These are phyloP conservation scores for Phaenicophaeus curvirostris DNA, from an alignment of 2,797 vertebrate genomes.

Conservation along the genomic window DNA sequence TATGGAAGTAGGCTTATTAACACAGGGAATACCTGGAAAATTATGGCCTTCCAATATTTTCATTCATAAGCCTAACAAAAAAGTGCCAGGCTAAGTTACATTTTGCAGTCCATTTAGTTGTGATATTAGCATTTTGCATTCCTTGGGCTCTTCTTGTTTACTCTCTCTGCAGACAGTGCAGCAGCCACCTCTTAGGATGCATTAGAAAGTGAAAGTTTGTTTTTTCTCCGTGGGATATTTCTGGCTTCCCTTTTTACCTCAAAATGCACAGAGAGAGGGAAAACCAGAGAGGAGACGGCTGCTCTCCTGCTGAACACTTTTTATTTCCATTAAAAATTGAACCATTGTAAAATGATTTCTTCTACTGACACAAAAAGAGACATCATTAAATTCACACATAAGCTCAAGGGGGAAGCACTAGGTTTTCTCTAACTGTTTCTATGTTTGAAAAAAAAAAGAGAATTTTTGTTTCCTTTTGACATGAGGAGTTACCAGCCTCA, in stretches of 20 bases:
- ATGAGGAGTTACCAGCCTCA: background rate
- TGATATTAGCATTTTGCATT: background rate
- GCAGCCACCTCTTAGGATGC: background rate
- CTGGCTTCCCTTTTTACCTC: background rate
- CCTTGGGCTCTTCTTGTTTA: background rate
- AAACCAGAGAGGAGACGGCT: background rate
- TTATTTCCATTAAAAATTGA: slow-evolving; percentile 50
- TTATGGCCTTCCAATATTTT: background rate
- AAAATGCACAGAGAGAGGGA: background rate
- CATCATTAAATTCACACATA: background rate
- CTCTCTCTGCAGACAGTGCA: background rate
- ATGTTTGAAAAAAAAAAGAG: background rate
- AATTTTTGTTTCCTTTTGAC: background rate
- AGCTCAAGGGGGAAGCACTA: background rate
- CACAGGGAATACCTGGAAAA: background rate
- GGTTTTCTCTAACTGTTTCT: background rate
- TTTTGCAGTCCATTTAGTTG: background rate
- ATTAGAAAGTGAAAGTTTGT: background rate
- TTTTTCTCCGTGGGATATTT: background rate
- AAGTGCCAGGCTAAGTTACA: background rate
- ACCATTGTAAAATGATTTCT: background rate
- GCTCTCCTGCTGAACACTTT: slow-evolving; percentile 2
- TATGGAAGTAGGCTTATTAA: background rate
- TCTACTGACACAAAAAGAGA: slow-evolving; percentile 17
- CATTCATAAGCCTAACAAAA: background rate